Evolutionary conservation across 2,888 invertebrate species (phyloP), one percentile per base, ranked within the genome.

Genomic region (Laothoe populi): DNA sequence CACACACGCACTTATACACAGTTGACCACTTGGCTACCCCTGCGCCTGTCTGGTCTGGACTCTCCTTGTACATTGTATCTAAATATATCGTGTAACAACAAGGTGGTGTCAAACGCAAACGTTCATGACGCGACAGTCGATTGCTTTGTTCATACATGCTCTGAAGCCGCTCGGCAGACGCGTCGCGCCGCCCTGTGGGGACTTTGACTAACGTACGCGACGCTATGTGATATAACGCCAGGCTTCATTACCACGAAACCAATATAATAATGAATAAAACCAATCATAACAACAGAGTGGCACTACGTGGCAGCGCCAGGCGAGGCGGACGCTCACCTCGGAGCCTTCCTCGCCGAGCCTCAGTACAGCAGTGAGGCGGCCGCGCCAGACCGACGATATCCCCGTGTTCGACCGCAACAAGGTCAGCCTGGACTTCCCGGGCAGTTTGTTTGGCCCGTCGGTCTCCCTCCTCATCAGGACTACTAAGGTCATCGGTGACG

Each of bases 381-480:
- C 63, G 57, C 67, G 71, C 57, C 85, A 91, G 61, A 88, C 93
- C 21, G 94, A 94, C 81, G 94, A 93, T 72, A 93, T 94, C 72
- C 94, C 94, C 31, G 93, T 88, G 70, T 94, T 95, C 88, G 94
- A 94, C 83, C 90, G 95, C 74, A 93, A 94, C 90, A 93, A 94
- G 75, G 96, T 96, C 67, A 94, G 94, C 75, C 90, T 96, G 81
- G 95, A 95, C 70, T 85, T 96, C 73, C 96, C 96, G 65, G 93
- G 94, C 66, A 90, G 87, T 78, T 88, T 95, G 72, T 95, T 96
- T 84, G 95, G 95, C 59, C 94, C 94, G 13, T 95, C 95, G 79
- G 96, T 96, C 82, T 94, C 94, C 63, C 88, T 95, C 58, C 90
- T 96, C 70, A 95, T 95, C 73, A 93, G 93, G 70, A 87, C 95